phyloP scores from a whole-genome alignment of 2,888 invertebrate genomes.

The Drosophila subsilvestris region DNA sequence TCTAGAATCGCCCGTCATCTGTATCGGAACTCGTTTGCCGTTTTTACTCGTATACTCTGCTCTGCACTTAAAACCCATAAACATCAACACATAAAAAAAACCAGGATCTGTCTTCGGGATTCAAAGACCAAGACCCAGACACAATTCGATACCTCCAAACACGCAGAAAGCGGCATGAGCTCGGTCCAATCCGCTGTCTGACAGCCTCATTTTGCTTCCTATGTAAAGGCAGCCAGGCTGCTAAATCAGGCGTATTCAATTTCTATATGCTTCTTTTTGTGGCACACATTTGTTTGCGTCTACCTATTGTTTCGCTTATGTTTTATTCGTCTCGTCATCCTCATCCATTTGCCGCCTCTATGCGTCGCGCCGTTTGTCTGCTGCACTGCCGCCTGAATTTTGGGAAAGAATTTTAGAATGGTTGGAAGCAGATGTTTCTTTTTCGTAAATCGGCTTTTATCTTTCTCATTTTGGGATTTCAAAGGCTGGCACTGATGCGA shows the following conservation, averaged over 20 bases:
- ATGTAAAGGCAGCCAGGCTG: conserved; percentile 66
- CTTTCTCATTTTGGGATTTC: conserved; percentile 52
- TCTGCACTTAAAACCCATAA: too few species aligned
- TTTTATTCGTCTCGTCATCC: conserved; percentile 25
- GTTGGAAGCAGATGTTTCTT: conserved; percentile 69
- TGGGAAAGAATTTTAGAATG: conserved; percentile 62
- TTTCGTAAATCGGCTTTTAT: conserved; percentile 63
- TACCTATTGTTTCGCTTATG: conserved; percentile 5
- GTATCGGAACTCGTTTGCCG: too few species aligned
- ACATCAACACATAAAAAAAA: too few species aligned
- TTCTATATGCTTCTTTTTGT: conserved; percentile 64
- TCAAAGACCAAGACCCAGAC: too few species aligned
- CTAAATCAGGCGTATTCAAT: conserved; percentile 70
- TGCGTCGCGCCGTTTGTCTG: conserved; percentile 3
- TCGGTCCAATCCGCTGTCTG: conserved; percentile 10
- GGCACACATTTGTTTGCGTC: conserved; percentile 52
- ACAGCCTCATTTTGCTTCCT: conserved; percentile 61
- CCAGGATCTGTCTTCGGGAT: too few species aligned
- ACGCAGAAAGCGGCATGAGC: neutral
- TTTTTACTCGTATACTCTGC: too few species aligned
- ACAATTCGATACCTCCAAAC: neutral
- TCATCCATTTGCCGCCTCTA: conserved; percentile 11
- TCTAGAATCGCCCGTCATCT: too few species aligned
- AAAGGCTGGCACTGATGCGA: conserved; percentile 58
- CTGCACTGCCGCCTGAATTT: conserved; percentile 30